Percentiles rank a stretch among this genome's conserved stretches.
Conservation (phyloP, 2,888 invertebrate genomes). For the Andricus curvator region DNA sequence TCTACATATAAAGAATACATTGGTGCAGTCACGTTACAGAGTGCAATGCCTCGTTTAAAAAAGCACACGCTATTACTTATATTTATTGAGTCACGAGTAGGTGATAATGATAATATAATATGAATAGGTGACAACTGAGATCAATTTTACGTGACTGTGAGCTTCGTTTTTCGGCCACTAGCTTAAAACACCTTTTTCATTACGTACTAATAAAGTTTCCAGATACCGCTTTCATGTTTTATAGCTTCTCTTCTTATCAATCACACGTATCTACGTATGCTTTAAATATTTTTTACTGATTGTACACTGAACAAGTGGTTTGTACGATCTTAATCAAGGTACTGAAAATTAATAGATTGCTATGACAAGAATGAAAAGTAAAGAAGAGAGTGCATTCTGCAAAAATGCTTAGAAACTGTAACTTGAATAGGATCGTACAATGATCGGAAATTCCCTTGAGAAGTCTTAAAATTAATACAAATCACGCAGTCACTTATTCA, state of each 20-base stretch:
- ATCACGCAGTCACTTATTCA: slow-evolving; percentile 40
- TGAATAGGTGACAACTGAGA: slow-evolving; percentile 33
- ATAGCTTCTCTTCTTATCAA: background rate
- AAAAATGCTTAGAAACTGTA: slow-evolving; percentile 15
- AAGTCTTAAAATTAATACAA: slow-evolving; percentile 42
- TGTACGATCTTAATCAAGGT: slow-evolving; percentile 18
- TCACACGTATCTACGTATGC: background rate
- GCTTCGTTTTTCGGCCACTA: background rate
- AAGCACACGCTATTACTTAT: slow-evolving; percentile 36
- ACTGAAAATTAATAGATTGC: background rate
- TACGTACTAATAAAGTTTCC: slow-evolving; percentile 26
- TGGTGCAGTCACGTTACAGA: slow-evolving; percentile 31
- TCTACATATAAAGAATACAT: slow-evolving; percentile 42
- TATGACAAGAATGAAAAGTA: background rate
- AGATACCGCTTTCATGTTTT: background rate
- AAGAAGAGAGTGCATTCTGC: slow-evolving; percentile 5
- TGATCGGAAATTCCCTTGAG: slow-evolving; percentile 13
- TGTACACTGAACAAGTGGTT: slow-evolving; percentile 31
- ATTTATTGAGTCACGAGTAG: slow-evolving; percentile 31
- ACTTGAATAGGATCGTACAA: background rate
- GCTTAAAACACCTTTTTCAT: slow-evolving; percentile 32
- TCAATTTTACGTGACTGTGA: slow-evolving; percentile 31
- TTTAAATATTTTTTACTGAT: slow-evolving; percentile 29
- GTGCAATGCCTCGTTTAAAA: slow-evolving; percentile 32
- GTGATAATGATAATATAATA: slow-evolving; percentile 32